A percentile compares a stretch with the other conserved stretches of the same genome.
These are phyloP conservation scores for Amiota minor DNA, from an alignment of 2,888 invertebrate species.

Conservation along the genomic window DNA sequence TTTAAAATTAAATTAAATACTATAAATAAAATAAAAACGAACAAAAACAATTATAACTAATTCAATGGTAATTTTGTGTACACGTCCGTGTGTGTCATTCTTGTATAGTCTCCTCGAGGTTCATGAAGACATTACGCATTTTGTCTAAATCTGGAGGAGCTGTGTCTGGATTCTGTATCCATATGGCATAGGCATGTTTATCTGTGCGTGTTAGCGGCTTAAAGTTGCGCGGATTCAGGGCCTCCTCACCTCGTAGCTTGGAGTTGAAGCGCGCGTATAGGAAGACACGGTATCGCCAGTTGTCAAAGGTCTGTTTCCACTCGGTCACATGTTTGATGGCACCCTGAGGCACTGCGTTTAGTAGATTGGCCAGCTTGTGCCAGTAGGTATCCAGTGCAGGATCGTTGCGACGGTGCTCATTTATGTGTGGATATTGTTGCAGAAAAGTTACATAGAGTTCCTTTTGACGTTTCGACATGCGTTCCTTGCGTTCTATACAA, in stretches of 20 bases:
- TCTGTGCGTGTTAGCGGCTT: conserved; percentile 69
- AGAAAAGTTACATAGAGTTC: conserved; percentile 68
- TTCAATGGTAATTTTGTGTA: conserved; percentile 54
- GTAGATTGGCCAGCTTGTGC: conserved; percentile 66
- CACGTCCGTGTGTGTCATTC: conserved; percentile 47
- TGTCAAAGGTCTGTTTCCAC: conserved; percentile 69
- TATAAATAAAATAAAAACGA: conserved; percentile 24
- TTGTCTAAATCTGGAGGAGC: conserved; percentile 69
- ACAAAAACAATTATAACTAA: conserved; percentile 43
- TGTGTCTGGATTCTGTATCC: conserved; percentile 69
- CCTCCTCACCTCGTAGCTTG: conserved; percentile 66
- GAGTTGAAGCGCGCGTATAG: conserved; percentile 69
- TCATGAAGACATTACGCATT: conserved; percentile 70
- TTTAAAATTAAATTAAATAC: conserved; percentile 6
- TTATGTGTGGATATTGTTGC: conserved; percentile 67
- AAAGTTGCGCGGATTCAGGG: conserved; percentile 67
- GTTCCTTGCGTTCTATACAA: conserved; percentile 65
- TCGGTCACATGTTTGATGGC: conserved; percentile 67
- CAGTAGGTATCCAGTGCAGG: conserved; percentile 67
- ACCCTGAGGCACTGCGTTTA: conserved; percentile 68
- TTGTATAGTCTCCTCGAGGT: conserved; percentile 67
- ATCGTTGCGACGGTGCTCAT: conserved; percentile 67
- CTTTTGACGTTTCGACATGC: conserved; percentile 69
- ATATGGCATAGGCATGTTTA: conserved; percentile 68
- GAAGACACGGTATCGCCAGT: conserved; percentile 69